phyloP scores from a whole-genome alignment of 2,888 invertebrate species.

The Tetropium fuscum region DNA sequence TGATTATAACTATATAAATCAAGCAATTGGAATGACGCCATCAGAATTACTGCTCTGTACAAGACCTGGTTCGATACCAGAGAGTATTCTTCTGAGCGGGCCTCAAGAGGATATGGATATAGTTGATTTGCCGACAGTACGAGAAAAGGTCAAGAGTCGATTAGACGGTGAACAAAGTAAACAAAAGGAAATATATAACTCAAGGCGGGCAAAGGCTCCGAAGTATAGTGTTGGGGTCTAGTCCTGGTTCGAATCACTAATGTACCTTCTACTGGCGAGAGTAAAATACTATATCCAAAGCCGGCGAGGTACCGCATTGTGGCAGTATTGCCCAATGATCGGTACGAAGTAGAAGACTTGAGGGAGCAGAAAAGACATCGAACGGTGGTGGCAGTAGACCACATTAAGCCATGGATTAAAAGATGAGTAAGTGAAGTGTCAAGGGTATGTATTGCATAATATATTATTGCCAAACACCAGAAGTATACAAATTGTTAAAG shows the following conservation, averaged over 20 bases:
- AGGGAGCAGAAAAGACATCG: not conserved
- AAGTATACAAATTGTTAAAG: not conserved
- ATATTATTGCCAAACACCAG: not conserved
- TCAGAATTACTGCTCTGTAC: constrained; percentile 8
- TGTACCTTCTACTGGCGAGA: not conserved
- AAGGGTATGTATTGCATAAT: not conserved
- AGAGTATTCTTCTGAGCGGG: constrained; percentile 1
- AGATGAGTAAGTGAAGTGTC: not conserved
- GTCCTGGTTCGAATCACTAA: constrained; percentile 2
- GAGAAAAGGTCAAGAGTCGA: not conserved
- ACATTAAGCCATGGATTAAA: constrained; percentile 8
- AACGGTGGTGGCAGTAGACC: constrained; percentile 5
- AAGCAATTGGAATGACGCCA: constrained; percentile 5
- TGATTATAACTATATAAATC: constrained; percentile 6
- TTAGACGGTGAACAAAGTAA: constrained; percentile 2
- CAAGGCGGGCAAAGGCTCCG: not conserved
- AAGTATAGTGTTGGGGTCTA: not conserved
- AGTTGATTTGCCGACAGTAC: not conserved
- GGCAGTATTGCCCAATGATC: constrained; percentile 7
- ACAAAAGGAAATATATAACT: constrained; percentile 2
- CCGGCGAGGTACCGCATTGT: not conserved
- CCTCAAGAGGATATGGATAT: not conserved
- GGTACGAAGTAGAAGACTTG: constrained; percentile 6
- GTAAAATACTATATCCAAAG: constrained; percentile 6
- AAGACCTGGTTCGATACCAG: constrained; percentile 1